phyloP scores from a whole-genome alignment of 2,888 invertebrate genomes.

The Thumatha senex region DNA sequence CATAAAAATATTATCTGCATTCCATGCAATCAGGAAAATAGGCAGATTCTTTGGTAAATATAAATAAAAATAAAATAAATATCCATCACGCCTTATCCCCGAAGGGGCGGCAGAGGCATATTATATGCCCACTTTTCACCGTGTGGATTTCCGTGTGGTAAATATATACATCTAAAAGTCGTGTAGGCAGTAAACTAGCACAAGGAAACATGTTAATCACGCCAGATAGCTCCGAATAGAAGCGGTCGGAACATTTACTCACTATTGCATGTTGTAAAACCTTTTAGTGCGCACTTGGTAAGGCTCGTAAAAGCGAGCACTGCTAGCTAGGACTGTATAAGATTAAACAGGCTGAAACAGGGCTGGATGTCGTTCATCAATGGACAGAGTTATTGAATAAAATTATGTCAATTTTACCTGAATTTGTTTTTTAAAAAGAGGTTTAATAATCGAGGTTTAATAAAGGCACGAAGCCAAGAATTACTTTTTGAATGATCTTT shows the following conservation, averaged over 20 bases:
- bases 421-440: no score
- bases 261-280: constrained; percentile 48
- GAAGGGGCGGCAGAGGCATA: no score
- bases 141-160: no score
- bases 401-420: background rate
- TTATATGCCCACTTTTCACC: no score
- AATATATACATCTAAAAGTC: constrained; percentile 14
- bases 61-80: no score
- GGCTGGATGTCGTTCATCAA: constrained; percentile 22
- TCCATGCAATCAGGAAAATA: no score
- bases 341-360: constrained; percentile 25
- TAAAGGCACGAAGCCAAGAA: no score
- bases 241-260: constrained; percentile 26
- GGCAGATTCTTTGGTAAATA: no score
- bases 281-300: constrained; percentile 62
- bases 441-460: no score
- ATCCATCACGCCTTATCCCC: no score
- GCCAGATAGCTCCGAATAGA: constrained; percentile 30
- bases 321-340: constrained; percentile 28
- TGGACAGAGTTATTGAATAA: constrained; percentile 5
- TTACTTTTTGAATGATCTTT: no score
- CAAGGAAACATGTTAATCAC: constrained; percentile 41
- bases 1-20: no score
- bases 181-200: constrained; percentile 15
- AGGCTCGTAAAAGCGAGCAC: constrained; percentile 50